Base-by-base conservation (phyloP, 2,797 vertebrate species). In the Lates japonicus region DNA sequence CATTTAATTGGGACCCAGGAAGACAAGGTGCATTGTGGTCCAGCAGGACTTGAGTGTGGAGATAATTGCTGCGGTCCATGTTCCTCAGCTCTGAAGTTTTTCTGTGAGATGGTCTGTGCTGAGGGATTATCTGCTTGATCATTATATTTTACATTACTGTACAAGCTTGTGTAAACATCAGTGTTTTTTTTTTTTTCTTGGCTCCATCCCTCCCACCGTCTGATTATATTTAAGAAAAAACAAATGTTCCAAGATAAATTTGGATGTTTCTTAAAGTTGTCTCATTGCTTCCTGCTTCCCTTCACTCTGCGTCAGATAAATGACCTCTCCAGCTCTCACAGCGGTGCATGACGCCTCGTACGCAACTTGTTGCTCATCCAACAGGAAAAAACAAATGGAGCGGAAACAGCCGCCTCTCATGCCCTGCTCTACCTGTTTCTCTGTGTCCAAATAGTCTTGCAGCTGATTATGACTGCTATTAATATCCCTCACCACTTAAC, bases 381-480 rank as follows among this genome's bases (percentile, higher is more conserved):
- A 84, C 85, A 91, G 90, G 91, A 90, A 91, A 92, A 92, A 92
- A 92, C 89, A 90, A 78, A 89, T 0, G 1, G 54, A 84, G 73
- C n/a, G 78, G 85, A 83, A 88, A 81, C 78, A 68, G 69, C 22
- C 1, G 42, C 77, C 42, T 68, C 80, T 65, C 35, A 1, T 80
- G 85, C 67, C 76, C 74, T 76, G 74, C 64, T 80, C 64, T 72
- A 87, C 82, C 80, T 76, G 84, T 74, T 83, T 74, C 71, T 76
- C 39, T 81, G 39, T 49, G 57, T 74, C 44, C 0, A 3, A 54
- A 62, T 44, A 48, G 39, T 70, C 72, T 67, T 42, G 20, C 48
- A 49, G 54, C 33, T 69, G 41, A 78, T 67, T 68, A 35, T 52
- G 49, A 66, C 61, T 46, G 7, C 35, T 22, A 25, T 5, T 39